A percentile compares a stretch with the other conserved stretches of the same genome.
Evolutionary conservation across 2,888 invertebrate species (phyloP).

Genomic region (Branchipolynoe longqiensis): DNA sequence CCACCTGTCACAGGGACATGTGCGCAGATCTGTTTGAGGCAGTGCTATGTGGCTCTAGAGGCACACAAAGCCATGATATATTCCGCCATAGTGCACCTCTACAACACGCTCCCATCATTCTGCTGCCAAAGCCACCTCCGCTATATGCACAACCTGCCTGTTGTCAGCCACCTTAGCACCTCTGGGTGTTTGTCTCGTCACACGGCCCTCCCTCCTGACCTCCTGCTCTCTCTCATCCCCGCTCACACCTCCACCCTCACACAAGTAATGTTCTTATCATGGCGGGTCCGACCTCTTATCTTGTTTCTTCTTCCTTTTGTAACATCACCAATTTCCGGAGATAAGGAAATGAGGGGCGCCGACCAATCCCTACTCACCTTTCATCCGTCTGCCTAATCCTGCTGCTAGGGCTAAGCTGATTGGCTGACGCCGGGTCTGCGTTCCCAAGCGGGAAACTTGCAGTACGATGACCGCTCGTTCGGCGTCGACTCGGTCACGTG

Average conservation of each 20-base stretch:
- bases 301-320: conserved; percentile 45
- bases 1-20: too few relatives aligned
- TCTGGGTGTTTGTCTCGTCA: neutral
- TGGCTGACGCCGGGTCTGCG: conserved; percentile 12
- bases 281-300: neutral
- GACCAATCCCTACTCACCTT: conserved; percentile 41
- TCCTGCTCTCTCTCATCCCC: neutral
- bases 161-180: too few relatives aligned
- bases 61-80: too few relatives aligned
- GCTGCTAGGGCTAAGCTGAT: conserved; percentile 36
- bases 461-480: too few relatives aligned
- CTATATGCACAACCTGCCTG: too few relatives aligned
- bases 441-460: too few relatives aligned
- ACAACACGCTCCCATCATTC: too few relatives aligned
- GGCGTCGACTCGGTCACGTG: too few relatives aligned
- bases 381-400: conserved; percentile 32
- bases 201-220: neutral
- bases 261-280: conserved; percentile 35
- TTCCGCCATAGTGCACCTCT: too few relatives aligned
- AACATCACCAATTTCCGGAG: conserved; percentile 48
- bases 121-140: too few relatives aligned
- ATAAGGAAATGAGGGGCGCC: conserved; percentile 40
- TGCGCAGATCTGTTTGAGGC: too few relatives aligned
- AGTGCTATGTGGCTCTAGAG: too few relatives aligned
- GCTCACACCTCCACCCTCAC: neutral